phyloP scores from a whole-genome alignment of 2,888 invertebrate genomes.

The Hedya salicella region DNA sequence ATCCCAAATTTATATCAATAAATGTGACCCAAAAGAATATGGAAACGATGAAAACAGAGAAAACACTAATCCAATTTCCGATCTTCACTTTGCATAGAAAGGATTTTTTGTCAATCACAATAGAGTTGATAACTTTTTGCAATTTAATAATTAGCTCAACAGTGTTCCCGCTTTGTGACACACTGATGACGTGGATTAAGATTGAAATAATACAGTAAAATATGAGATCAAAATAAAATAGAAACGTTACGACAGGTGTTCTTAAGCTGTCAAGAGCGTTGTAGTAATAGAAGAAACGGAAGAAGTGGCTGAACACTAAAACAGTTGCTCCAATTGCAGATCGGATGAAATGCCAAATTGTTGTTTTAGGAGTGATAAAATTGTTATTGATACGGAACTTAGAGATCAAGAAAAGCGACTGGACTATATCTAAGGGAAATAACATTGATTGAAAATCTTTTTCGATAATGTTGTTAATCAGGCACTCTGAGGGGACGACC shows the following conservation, averaged over 20 bases:
- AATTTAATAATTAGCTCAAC: slow-evolving; percentile 3
- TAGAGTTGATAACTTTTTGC: background rate
- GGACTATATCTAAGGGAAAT: background rate
- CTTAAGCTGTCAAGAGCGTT: background rate
- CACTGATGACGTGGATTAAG: background rate
- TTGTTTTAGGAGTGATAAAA: slow-evolving; percentile 1
- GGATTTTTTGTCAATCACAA: background rate
- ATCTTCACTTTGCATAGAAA: background rate
- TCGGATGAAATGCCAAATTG: background rate
- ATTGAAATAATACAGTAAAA: background rate
- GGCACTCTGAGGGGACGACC: background rate
- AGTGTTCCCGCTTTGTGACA: background rate
- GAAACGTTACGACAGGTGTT: background rate
- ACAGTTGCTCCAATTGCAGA: background rate
- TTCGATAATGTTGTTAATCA: slow-evolving; percentile 10
- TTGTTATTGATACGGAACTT: slow-evolving; percentile 1
- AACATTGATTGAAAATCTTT: background rate
- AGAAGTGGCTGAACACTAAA: background rate
- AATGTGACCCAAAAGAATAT: background rate
- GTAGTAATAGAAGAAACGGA: background rate
- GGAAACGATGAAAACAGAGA: background rate
- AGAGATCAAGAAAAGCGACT: background rate
- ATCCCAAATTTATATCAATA: background rate
- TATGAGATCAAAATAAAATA: background rate
- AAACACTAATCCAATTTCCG: background rate